Percentiles rank a stretch among this genome's conserved stretches.
phyloP scores from a whole-genome alignment of 1,140 invertebrate genomes.

The Microplitis mediator region DNA sequence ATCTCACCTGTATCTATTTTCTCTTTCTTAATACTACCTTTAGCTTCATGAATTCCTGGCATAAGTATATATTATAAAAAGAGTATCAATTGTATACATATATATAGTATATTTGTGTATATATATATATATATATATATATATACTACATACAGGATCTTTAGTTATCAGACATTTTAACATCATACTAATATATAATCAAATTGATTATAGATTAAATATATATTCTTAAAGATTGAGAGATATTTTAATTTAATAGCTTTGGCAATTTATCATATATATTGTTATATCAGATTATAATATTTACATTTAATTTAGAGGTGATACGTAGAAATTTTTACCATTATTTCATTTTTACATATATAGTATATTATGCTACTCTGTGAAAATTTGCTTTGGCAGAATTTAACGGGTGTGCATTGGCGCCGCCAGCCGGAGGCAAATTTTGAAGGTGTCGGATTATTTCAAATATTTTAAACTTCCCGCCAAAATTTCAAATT shows the following conservation, averaged over 20 bases:
- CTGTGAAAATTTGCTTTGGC: too few relatives aligned
- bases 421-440: too few relatives aligned
- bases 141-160: neutral
- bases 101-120: neutral
- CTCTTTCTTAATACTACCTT: conserved; percentile 14
- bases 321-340: too few relatives aligned
- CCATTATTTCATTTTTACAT: too few relatives aligned
- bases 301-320: neutral
- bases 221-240: neutral
- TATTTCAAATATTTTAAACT: too few relatives aligned
- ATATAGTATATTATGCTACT: too few relatives aligned
- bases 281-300: neutral
- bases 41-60: conserved; percentile 4
- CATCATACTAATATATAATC: neutral
- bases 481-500: too few relatives aligned
- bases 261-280: too few relatives aligned
- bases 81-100: neutral
- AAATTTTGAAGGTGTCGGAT: too few relatives aligned
- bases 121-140: neutral
- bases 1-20: conserved; percentile 8
- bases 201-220: neutral
- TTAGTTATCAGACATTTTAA: neutral
- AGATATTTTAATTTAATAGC: too few relatives aligned
- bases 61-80: neutral
- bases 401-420: too few relatives aligned